A percentile compares a stretch with the other conserved stretches of the same genome.
Evolutionary conservation across 1,140 invertebrate genomes (phyloP).

Genomic region (Homalodisca vitripennis): DNA sequence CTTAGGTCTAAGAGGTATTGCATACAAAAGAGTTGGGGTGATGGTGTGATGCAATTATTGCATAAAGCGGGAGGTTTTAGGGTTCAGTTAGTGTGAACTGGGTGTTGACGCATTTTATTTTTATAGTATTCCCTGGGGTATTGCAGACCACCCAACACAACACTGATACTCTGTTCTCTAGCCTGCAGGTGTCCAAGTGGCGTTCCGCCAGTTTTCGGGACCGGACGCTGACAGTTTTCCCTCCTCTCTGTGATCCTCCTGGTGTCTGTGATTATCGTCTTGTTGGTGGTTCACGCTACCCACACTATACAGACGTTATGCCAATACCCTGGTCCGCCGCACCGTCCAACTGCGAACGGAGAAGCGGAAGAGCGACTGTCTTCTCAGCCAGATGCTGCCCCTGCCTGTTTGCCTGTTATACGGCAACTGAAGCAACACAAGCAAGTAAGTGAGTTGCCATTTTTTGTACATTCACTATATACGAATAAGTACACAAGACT

Average conservation of each 20-base stretch:
- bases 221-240: constrained; percentile 48
- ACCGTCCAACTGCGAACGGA: constrained; percentile 50
- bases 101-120: not conserved
- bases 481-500: too few species aligned
- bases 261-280: constrained; percentile 53
- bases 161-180: too few species aligned
- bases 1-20: too few species aligned
- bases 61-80: not conserved
- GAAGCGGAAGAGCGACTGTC: constrained; percentile 50
- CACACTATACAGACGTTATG: constrained; percentile 52
- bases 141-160: too few species aligned
- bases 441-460: constrained; percentile 43
- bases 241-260: constrained; percentile 51
- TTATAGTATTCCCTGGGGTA: not conserved
- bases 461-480: not conserved
- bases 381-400: constrained; percentile 53
- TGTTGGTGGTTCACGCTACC: constrained; percentile 53
- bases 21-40: too few species aligned
- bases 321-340: constrained; percentile 41
- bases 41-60: not conserved
- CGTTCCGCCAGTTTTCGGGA: not conserved
- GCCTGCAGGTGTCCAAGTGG: not conserved
- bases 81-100: not conserved
- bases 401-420: constrained; percentile 49
- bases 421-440: constrained; percentile 50